Evolutionary conservation across 2,113 vertebrate species (phyloP).

Genomic region (Marmota monax): DNA sequence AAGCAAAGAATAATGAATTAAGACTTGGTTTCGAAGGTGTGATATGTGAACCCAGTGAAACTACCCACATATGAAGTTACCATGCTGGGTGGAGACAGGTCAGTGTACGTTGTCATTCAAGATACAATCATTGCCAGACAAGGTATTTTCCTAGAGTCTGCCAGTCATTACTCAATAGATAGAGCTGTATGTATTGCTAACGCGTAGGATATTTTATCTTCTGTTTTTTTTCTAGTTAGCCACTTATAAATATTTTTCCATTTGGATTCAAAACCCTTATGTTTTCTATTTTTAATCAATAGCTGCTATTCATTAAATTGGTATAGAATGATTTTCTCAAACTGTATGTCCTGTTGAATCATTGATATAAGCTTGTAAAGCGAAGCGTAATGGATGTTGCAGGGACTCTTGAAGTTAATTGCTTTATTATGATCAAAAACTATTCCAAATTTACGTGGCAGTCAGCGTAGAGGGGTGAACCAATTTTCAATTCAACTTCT

Average conservation of each 20-base stretch:
- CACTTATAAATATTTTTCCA: constrained; percentile 39
- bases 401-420: constrained; percentile 3
- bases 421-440: neutral
- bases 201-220: neutral
- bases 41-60: neutral
- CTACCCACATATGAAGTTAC: neutral
- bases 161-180: neutral
- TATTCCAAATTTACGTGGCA: neutral
- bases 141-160: neutral
- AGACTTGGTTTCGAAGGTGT: neutral
- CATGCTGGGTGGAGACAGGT: neutral
- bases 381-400: neutral
- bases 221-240: neutral
- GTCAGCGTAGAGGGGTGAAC: neutral
- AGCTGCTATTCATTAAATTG: neutral
- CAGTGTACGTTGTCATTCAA: neutral
- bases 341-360: neutral
- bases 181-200: neutral
- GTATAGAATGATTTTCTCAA: constrained; percentile 27
- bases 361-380: neutral
- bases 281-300: constrained; percentile 31
- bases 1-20: constrained; percentile 34
- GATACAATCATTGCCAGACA: neutral
- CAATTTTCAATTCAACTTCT: constrained; percentile 42
- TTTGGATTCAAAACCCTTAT: neutral